phyloP scores from a whole-genome alignment of 2,888 invertebrate genomes.

The Eutolmus rufibarbis region DNA sequence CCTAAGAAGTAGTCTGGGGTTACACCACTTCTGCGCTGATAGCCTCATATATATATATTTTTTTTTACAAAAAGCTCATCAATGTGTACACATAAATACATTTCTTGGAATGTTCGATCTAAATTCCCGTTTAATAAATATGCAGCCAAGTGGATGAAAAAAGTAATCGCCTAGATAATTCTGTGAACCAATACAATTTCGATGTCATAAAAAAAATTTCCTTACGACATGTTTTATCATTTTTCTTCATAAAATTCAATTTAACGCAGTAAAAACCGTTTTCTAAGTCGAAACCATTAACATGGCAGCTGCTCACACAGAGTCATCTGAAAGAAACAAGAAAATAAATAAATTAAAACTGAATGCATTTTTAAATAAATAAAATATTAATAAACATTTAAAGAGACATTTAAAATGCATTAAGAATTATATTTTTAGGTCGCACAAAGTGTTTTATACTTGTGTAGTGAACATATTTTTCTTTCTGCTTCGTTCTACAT shows the following conservation, averaged over 20 bases:
- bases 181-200: neutral
- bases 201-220: neutral
- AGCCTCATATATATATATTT: neutral
- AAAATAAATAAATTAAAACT: neutral
- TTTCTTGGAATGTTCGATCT: neutral
- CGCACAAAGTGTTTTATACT: too few relatives aligned
- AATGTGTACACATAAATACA: neutral
- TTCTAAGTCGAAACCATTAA: constrained; percentile 30
- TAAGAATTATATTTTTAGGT: too few relatives aligned
- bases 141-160: neutral
- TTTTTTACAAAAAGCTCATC: neutral
- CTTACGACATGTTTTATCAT: neutral
- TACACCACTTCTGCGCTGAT: too few relatives aligned
- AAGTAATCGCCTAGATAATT: neutral
- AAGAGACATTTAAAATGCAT: neutral
- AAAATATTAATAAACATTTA: neutral
- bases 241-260: neutral
- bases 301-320: constrained; percentile 46
- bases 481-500: too few relatives aligned
- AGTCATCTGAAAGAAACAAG: constrained; percentile 49
- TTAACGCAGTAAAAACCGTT: neutral
- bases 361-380: neutral
- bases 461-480: too few relatives aligned
- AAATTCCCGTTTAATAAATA: neutral
- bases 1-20: too few relatives aligned